These are phyloP conservation scores for Aporophyla nigra DNA, from an alignment of 2,888 invertebrate species.

Conservation along the genomic window DNA sequence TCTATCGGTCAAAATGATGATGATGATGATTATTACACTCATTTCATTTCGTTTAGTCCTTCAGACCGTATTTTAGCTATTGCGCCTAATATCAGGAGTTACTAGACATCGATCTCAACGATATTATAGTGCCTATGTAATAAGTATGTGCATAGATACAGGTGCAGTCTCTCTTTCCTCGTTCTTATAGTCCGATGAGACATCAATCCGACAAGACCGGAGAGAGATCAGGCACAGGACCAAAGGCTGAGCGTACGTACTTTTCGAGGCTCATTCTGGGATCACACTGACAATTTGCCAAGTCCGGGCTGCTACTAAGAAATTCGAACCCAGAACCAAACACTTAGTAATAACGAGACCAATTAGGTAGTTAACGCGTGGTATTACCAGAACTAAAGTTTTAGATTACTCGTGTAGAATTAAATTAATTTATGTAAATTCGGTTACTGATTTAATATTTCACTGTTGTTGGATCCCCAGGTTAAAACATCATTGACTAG, in stretches of 20 bases:
- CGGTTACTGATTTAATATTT: constrained; percentile 9
- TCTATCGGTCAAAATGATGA: too few relatives aligned
- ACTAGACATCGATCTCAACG: background rate
- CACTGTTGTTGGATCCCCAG: background rate
- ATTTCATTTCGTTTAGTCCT: background rate
- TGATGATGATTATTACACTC: too few relatives aligned
- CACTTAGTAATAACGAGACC: too few relatives aligned
- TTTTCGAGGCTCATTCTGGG: background rate
- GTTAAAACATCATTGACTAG: constrained; percentile 26
- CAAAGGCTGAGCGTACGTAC: background rate
- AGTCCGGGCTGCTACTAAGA: background rate
- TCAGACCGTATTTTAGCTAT: background rate
- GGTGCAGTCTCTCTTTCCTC: background rate
- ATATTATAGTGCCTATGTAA: background rate
- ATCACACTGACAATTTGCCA: background rate
- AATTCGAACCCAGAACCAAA: background rate
- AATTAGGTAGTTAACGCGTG: background rate
- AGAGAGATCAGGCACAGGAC: background rate
- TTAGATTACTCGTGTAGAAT: constrained; percentile 8
- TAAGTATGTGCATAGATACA: background rate
- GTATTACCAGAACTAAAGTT: background rate
- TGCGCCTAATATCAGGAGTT: background rate
- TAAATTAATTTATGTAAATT: constrained; percentile 40
- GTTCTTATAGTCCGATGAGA: background rate
- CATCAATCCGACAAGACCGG: background rate